These are phyloP conservation scores for Heliconius aoede DNA, from an alignment of 2,888 invertebrate species.

Conservation along the genomic window DNA sequence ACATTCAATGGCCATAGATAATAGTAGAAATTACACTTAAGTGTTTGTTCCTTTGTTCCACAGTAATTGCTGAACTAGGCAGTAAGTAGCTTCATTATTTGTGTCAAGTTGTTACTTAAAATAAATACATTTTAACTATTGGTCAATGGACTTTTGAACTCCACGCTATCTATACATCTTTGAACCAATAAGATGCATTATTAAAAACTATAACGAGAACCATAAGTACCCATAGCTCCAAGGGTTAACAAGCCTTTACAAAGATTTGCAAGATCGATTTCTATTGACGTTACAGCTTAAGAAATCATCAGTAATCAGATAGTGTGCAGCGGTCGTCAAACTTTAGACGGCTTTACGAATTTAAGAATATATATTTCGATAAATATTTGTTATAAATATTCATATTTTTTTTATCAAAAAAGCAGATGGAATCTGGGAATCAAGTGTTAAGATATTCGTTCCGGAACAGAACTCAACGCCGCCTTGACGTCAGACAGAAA, in stretches of 20 bases:
- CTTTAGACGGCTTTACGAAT: neutral
- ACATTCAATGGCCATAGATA: slow-evolving; percentile 2
- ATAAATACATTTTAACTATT: neutral
- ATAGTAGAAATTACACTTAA: slow-evolving; percentile 7
- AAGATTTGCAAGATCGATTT: slow-evolving; percentile 23
- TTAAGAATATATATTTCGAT: neutral
- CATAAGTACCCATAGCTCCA: slow-evolving; percentile 7
- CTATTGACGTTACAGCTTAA: slow-evolving; percentile 14
- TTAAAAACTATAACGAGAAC: slow-evolving; percentile 4
- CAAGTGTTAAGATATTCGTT: no score
- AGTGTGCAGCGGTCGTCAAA: slow-evolving; percentile 1
- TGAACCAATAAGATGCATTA: neutral
- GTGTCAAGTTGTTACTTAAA: neutral
- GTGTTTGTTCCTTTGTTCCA: slow-evolving; percentile 37
- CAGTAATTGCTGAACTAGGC: slow-evolving; percentile 34
- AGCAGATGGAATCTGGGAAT: no score
- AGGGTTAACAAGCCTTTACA: slow-evolving; percentile 12
- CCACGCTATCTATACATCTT: neutral
- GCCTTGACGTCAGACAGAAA: no score
- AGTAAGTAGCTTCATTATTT: slow-evolving; percentile 27
- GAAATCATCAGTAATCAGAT: slow-evolving; percentile 24
- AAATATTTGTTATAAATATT: neutral
- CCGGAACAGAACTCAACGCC: no score
- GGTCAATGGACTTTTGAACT: neutral
- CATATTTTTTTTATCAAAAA: no score